phyloP scores from a whole-genome alignment of 2,888 invertebrate species.

The Oscheius sp. region DNA sequence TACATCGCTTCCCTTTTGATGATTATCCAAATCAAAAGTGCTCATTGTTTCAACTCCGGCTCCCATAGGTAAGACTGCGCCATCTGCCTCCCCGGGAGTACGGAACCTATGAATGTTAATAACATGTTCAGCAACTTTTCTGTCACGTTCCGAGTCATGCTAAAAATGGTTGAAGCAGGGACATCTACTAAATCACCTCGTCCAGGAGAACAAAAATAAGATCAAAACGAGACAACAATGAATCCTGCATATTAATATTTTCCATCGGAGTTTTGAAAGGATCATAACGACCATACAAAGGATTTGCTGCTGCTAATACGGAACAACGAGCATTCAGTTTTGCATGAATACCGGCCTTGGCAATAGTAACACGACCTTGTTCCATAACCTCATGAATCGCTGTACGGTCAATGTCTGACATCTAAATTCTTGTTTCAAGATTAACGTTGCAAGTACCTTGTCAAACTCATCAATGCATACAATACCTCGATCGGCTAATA shows the following conservation, averaged over 20 bases:
- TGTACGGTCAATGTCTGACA: conserved; percentile 98
- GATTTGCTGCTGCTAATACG: conserved; percentile 98
- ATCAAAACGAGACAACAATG: conserved; percentile 95
- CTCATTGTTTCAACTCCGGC: conserved; percentile 84
- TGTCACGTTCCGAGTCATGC: conserved; percentile 86
- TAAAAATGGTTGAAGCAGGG: conserved; percentile 43
- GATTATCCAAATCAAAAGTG: conserved; percentile 81
- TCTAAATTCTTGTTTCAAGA: conserved; percentile 75
- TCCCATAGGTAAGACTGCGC: conserved; percentile 76
- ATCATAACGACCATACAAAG: conserved; percentile 97
- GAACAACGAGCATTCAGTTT: conserved; percentile 95
- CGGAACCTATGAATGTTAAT: conserved; percentile 96
- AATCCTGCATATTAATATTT: conserved; percentile 97
- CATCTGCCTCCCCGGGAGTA: conserved; percentile 86
- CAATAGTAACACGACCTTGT: conserved; percentile 92
- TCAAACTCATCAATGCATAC: conserved; percentile 98
- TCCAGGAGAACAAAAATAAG: conserved; percentile 96
- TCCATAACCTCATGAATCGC: conserved; percentile 99
- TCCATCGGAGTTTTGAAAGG: conserved; percentile 99
- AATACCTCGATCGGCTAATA: conserved; percentile 94
- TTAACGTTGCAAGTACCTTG: conserved; percentile 69
- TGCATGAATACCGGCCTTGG: conserved; percentile 95
- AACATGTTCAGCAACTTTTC: conserved; percentile 93
- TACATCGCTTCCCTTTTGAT: conserved; percentile 74
- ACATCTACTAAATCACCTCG: conserved; percentile 74